Conservation (phyloP, 35 echinoderm and acorn worm genomes). For the Hemicentrotus pulcherrimus region DNA sequence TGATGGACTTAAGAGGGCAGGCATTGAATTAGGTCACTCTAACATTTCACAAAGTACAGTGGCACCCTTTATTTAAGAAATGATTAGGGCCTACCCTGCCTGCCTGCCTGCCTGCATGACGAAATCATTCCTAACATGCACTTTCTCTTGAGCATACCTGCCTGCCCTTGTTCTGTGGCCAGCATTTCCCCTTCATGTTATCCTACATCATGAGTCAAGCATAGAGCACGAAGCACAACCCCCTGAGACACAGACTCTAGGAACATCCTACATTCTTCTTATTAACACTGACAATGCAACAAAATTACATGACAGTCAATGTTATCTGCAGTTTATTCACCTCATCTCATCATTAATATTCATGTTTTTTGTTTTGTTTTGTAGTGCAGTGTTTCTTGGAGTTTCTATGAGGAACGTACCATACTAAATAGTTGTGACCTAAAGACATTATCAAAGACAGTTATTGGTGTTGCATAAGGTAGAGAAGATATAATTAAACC, state of each 20-base stretch:
- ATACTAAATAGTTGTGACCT: too few relatives aligned
- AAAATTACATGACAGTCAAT: background rate
- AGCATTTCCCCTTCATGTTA: conserved; percentile 31
- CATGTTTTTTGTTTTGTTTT: too few relatives aligned
- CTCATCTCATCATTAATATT: too few relatives aligned
- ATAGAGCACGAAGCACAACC: conserved; percentile 23
- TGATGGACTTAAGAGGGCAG: conserved; percentile 49
- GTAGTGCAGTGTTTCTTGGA: too few relatives aligned
- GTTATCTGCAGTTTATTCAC: background rate
- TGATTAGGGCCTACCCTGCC: conserved; percentile 20
- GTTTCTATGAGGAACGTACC: too few relatives aligned
- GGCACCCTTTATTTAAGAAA: conserved; percentile 47
- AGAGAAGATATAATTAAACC: too few relatives aligned
- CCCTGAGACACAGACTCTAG: background rate
- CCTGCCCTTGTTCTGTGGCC: conserved; percentile 21
- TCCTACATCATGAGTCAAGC: conserved; percentile 37
- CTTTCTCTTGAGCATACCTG: background rate
- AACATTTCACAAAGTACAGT: conserved; percentile 52
- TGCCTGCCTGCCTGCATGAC: background rate
- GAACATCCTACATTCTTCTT: background rate
- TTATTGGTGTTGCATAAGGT: too few relatives aligned
- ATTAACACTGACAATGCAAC: background rate
- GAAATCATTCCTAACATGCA: conserved; percentile 35
- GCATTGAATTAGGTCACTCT: conserved; percentile 53
- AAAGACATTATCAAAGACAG: too few relatives aligned